Evolutionary conservation across 2,113 vertebrate species (phyloP).

Genomic region (Lipophrys pholis): DNA sequence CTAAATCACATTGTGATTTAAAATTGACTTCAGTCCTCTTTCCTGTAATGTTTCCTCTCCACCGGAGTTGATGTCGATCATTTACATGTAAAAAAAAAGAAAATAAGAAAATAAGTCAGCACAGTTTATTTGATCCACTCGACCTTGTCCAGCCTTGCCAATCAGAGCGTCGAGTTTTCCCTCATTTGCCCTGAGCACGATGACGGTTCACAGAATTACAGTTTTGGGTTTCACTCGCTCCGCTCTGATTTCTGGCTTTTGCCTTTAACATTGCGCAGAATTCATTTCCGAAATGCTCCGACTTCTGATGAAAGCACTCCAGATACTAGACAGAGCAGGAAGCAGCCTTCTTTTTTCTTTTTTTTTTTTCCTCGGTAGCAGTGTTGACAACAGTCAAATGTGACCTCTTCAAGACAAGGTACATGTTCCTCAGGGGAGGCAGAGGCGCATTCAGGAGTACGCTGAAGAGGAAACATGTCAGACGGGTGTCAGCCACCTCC

Average conservation of each 20-base stretch:
- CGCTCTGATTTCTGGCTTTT: constrained; percentile 75
- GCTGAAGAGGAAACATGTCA: constrained; percentile 80
- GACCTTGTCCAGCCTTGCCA: constrained; percentile 52
- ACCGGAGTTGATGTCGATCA: constrained; percentile 37
- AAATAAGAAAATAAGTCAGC: constrained; percentile 73
- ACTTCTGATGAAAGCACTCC: constrained; percentile 76
- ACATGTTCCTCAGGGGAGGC: constrained; percentile 73
- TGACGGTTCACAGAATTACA: constrained; percentile 79
- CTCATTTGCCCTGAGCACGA: constrained; percentile 63
- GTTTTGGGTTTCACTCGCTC: constrained; percentile 76
- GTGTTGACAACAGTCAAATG: constrained; percentile 81
- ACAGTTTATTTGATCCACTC: constrained; percentile 76
- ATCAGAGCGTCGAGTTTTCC: constrained; percentile 62
- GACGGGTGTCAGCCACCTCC: constrained; percentile 72
- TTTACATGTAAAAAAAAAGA: constrained; percentile 41
- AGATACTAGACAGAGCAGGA: constrained; percentile 81
- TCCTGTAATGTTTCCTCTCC: not conserved
- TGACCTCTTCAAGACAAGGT: constrained; percentile 79
- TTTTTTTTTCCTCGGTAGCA: constrained; percentile 52
- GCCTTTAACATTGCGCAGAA: constrained; percentile 72
- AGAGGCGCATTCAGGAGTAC: constrained; percentile 67
- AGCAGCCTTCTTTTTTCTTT: constrained; percentile 57
- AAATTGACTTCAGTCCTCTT: constrained; percentile 1
- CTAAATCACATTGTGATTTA: constrained; percentile 42
- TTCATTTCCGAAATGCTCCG: constrained; percentile 67